A percentile compares a stretch with the other conserved stretches of the same genome.
Evolutionary conservation across 2,888 invertebrate genomes (phyloP).

Genomic region (Drosophila paramelanica): DNA sequence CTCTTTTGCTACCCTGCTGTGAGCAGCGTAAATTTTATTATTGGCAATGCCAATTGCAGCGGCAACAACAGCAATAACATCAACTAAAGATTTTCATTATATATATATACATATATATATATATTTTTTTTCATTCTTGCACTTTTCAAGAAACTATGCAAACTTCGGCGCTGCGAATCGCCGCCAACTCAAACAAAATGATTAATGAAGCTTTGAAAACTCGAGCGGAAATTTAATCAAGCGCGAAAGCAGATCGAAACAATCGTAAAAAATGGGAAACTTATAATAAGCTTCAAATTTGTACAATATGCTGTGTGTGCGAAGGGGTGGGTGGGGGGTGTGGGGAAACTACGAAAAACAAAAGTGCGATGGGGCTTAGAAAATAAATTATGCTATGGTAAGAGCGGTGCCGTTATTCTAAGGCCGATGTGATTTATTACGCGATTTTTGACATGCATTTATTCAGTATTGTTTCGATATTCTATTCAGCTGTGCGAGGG

Average conservation of each 20-base stretch:
- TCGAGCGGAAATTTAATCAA: conserved; percentile 78
- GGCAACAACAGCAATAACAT: conserved; percentile 35
- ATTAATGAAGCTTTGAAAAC: conserved; percentile 74
- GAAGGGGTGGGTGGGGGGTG: neutral
- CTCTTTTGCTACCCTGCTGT: conserved; percentile 28
- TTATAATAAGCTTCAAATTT: conserved; percentile 76
- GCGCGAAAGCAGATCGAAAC: conserved; percentile 71
- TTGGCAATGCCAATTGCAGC: conserved; percentile 74
- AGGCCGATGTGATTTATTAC: conserved; percentile 67
- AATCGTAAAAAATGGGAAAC: conserved; percentile 57
- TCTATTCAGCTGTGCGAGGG: neutral
- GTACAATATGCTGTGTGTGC: conserved; percentile 56
- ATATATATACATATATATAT: neutral
- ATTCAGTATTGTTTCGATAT: conserved; percentile 29
- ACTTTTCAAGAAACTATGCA: conserved; percentile 44
- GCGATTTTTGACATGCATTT: conserved; percentile 71
- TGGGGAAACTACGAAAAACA: conserved; percentile 20
- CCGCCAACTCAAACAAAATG: conserved; percentile 52
- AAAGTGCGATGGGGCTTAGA: conserved; percentile 53
- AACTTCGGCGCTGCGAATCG: conserved; percentile 11
- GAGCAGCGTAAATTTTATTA: conserved; percentile 67
- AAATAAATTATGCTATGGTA: conserved; percentile 65
- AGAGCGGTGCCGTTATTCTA: conserved; percentile 22
- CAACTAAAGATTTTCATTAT: conserved; percentile 40
- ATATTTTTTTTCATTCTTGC: conserved; percentile 10